These are phyloP conservation scores for Drusus annulatus DNA, from an alignment of 1,140 invertebrate genomes.

Conservation along the genomic window DNA sequence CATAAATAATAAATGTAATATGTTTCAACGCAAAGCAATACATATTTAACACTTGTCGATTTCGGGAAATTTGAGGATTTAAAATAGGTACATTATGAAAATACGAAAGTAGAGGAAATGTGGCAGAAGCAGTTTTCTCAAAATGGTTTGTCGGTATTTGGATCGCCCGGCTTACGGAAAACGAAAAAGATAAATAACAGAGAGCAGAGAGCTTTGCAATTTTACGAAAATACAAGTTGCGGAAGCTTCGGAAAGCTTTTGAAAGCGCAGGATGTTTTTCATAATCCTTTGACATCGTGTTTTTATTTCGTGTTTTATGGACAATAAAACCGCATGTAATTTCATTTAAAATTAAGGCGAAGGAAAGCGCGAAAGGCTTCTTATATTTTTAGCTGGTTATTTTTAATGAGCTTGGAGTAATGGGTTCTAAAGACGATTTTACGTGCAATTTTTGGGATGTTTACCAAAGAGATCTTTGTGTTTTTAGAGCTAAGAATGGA, in stretches of 20 bases:
- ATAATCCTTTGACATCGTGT: constrained; percentile 33
- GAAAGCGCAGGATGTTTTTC: constrained; percentile 39
- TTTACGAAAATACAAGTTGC: constrained; percentile 32
- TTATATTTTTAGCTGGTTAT: too few species aligned
- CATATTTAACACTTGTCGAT: too few species aligned
- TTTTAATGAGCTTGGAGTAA: too few species aligned
- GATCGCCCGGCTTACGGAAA: constrained; percentile 9
- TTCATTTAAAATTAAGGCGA: too few species aligned
- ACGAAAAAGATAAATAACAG: constrained; percentile 19
- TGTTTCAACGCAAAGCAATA: too few species aligned
- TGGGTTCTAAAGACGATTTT: not conserved
- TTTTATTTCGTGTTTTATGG: constrained; percentile 4
- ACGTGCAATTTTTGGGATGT: not conserved
- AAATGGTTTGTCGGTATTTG: not conserved
- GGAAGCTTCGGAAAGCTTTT: constrained; percentile 34
- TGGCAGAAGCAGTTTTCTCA: not conserved
- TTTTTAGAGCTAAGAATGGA: not conserved
- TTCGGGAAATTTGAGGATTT: too few species aligned
- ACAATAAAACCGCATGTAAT: not conserved
- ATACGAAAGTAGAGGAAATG: too few species aligned
- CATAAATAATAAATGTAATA: too few species aligned
- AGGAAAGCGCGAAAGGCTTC: too few species aligned
- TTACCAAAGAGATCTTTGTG: not conserved
- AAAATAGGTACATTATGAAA: too few species aligned
- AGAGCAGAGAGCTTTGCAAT: constrained; percentile 23